Evolutionary conservation across 2,113 vertebrate species (phyloP).

Genomic region (Amblyopsis rosae): DNA sequence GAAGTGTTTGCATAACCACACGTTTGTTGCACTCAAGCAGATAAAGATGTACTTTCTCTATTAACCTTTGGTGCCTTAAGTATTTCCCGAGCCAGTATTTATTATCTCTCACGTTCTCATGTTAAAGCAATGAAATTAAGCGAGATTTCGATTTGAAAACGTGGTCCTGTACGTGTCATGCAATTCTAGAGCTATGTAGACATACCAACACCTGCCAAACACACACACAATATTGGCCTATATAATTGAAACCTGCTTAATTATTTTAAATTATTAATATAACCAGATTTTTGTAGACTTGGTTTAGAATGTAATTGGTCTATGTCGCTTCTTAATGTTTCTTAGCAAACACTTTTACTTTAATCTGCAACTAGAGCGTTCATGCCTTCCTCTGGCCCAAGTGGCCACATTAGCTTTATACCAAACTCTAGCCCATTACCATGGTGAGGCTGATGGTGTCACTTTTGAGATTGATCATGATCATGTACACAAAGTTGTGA

Average conservation of each 20-base stretch:
- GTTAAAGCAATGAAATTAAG: too few species aligned
- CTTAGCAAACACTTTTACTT: constrained; percentile 52
- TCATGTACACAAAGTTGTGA: neutral
- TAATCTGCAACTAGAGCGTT: constrained; percentile 45
- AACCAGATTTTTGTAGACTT: too few species aligned
- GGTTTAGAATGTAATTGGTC: neutral
- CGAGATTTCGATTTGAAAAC: too few species aligned
- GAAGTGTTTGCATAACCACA: neutral
- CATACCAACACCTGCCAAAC: too few species aligned
- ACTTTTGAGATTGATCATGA: constrained; percentile 57
- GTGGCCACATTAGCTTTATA: constrained; percentile 37
- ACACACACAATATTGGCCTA: too few species aligned
- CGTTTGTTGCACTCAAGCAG: neutral
- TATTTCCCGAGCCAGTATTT: neutral
- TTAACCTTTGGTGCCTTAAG: neutral
- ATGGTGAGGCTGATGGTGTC: constrained; percentile 28
- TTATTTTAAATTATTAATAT: too few species aligned
- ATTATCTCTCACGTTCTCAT: too few species aligned
- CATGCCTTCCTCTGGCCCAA: constrained; percentile 51
- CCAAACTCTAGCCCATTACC: constrained; percentile 5
- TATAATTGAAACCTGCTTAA: too few species aligned
- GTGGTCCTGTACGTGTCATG: too few species aligned
- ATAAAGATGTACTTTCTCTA: neutral
- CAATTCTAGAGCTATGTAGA: too few species aligned
- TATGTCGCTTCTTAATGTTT: constrained; percentile 14